Evolutionary conservation across 2,888 invertebrate genomes (phyloP).

Genomic region (Pyrocoelia pectoralis): DNA sequence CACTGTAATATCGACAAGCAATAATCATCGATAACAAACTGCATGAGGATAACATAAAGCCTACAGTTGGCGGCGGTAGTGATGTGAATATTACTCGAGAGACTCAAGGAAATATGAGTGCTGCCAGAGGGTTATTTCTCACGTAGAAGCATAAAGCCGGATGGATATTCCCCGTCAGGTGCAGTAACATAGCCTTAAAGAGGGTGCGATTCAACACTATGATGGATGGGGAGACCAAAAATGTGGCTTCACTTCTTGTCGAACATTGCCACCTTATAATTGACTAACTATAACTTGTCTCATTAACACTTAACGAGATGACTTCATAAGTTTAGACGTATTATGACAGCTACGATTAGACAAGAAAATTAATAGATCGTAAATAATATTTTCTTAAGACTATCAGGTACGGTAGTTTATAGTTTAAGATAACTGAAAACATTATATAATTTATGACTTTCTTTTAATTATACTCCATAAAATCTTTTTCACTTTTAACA

Average conservation of each 20-base stretch:
- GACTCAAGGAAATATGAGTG: slow-evolving; percentile 54
- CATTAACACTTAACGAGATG: slow-evolving; percentile 33
- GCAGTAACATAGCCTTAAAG: slow-evolving; percentile 53
- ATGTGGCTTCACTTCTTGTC: slow-evolving; percentile 30
- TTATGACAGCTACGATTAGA: slow-evolving; percentile 26
- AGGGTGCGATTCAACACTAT: slow-evolving; percentile 32
- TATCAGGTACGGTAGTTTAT: background rate
- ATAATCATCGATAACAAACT: slow-evolving; percentile 57
- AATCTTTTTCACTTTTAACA: background rate
- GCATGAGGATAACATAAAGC: slow-evolving; percentile 52
- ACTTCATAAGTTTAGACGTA: slow-evolving; percentile 28
- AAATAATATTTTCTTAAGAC: slow-evolving; percentile 23
- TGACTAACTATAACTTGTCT: slow-evolving; percentile 27
- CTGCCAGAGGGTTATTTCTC: slow-evolving; percentile 51
- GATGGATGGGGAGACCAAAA: slow-evolving; percentile 28
- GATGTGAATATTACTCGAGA: slow-evolving; percentile 58
- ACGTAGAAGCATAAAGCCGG: slow-evolving; percentile 54
- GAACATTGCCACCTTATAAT: slow-evolving; percentile 31
- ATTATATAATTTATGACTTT: background rate
- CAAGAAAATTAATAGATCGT: slow-evolving; percentile 25
- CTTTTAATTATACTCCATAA: background rate
- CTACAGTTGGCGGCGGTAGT: slow-evolving; percentile 47
- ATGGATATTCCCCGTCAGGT: slow-evolving; percentile 54
- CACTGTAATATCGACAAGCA: slow-evolving; percentile 48
- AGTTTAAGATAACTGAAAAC: background rate